Percentiles rank a stretch among this genome's conserved stretches.
These are phyloP conservation scores for Drosophila lacertosa DNA, from an alignment of 1,140 invertebrate genomes.

Conservation along the genomic window DNA sequence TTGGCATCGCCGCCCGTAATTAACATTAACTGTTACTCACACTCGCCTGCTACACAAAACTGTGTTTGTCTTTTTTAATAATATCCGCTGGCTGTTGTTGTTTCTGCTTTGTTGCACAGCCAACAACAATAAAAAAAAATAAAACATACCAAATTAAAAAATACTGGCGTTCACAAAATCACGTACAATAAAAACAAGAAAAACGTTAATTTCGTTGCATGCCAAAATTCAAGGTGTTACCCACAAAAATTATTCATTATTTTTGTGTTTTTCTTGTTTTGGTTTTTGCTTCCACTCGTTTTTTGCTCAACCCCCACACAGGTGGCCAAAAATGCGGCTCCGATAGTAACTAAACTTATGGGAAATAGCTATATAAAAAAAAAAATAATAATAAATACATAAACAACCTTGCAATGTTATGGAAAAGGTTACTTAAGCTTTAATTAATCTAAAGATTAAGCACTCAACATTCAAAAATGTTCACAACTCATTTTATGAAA, in stretches of 20 bases:
- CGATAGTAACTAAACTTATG: too few species aligned
- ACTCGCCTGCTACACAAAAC: slow-evolving; percentile 44
- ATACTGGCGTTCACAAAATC: slow-evolving; percentile 19
- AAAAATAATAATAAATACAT: too few species aligned
- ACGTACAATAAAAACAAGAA: slow-evolving; percentile 8
- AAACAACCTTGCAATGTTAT: too few species aligned
- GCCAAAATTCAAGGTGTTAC: slow-evolving; percentile 2
- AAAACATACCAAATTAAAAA: background rate
- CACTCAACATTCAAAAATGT: too few species aligned
- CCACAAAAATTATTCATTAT: background rate
- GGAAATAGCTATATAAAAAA: too few species aligned
- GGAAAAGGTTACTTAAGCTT: too few species aligned
- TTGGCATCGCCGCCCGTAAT: slow-evolving; percentile 59
- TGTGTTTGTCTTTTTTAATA: slow-evolving; percentile 41
- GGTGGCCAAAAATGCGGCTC: too few species aligned
- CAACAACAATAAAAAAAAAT: slow-evolving; percentile 3
- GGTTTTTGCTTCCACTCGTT: background rate
- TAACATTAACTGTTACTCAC: slow-evolving; percentile 58
- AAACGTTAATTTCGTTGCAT: slow-evolving; percentile 1
- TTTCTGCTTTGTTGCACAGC: slow-evolving; percentile 32
- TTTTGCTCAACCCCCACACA: too few species aligned
- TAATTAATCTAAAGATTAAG: too few species aligned
- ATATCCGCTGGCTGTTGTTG: slow-evolving; percentile 39
- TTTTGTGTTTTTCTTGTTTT: background rate
- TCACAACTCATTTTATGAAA: too few species aligned